These are phyloP conservation scores for Sisor rabdophorus DNA, from an alignment of 2,113 vertebrate species.

Conservation along the genomic window DNA sequence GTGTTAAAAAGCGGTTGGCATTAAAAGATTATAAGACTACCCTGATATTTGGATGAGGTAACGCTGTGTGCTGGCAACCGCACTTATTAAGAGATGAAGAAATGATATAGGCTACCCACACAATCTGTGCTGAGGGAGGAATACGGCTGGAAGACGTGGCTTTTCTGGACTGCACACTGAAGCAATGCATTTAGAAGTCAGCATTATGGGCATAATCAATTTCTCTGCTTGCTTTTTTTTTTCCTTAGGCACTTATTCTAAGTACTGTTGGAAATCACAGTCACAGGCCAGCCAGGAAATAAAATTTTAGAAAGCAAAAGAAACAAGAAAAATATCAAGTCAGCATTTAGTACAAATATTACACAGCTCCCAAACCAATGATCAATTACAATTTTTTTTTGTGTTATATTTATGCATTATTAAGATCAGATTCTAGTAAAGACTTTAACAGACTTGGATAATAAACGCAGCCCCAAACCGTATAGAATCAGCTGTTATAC, in stretches of 20 bases:
- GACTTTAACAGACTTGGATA: background rate
- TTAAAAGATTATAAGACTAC: conserved; percentile 39
- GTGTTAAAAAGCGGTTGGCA: conserved; percentile 11
- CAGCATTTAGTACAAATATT: background rate
- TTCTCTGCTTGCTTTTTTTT: background rate
- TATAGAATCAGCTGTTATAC: background rate
- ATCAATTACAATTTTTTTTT: background rate
- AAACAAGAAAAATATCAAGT: too few relatives aligned
- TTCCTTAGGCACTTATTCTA: background rate
- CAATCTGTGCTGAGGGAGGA: conserved; percentile 43
- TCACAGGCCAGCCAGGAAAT: too few relatives aligned
- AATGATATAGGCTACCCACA: conserved; percentile 49
- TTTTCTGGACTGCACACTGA: conserved; percentile 28
- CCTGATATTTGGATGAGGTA: conserved; percentile 41
- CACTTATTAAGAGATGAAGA: conserved; percentile 46
- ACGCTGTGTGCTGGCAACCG: conserved; percentile 29
- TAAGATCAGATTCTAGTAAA: too few relatives aligned
- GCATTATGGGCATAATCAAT: conserved; percentile 1
- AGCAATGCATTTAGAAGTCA: conserved; percentile 23
- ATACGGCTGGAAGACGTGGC: conserved; percentile 25
- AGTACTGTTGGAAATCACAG: background rate
- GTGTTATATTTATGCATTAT: too few relatives aligned
- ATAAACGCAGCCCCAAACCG: background rate
- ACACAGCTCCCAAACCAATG: conserved; percentile 24
- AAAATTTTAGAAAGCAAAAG: too few relatives aligned